Conservation (phyloP, 2,888 invertebrate genomes). For the Eudemis profundana region DNA sequence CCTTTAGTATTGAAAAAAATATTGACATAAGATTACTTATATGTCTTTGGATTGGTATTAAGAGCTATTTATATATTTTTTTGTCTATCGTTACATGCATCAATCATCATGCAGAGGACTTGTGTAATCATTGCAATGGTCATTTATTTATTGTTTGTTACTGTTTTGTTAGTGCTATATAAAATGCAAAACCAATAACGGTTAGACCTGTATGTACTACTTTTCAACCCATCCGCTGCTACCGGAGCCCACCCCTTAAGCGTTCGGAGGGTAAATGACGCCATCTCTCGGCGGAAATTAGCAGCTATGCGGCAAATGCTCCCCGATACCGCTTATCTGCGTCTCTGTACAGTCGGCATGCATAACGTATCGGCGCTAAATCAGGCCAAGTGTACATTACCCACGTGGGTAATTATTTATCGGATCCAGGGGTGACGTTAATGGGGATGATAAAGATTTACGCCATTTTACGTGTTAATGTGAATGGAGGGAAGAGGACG, state of each 20-base stretch:
- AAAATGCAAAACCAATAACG: background rate
- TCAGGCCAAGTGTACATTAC: slow-evolving; percentile 18
- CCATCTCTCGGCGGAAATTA: slow-evolving; percentile 75
- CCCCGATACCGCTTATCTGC: slow-evolving; percentile 72
- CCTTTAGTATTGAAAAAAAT: too few species aligned
- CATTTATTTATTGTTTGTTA: too few species aligned
- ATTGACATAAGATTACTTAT: too few species aligned
- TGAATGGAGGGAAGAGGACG: too few species aligned
- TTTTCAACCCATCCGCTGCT: slow-evolving; percentile 37
- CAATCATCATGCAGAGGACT: too few species aligned
- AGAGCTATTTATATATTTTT: too few species aligned
- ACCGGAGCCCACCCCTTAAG: slow-evolving; percentile 55
- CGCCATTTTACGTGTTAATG: too few species aligned
- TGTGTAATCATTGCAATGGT: too few species aligned
- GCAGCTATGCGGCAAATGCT: slow-evolving; percentile 73
- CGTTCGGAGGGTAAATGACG: slow-evolving; percentile 69
- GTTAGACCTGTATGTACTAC: background rate
- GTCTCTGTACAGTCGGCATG: slow-evolving; percentile 54
- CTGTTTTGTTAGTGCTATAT: background rate
- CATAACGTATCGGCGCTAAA: slow-evolving; percentile 17
- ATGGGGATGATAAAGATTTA: too few species aligned
- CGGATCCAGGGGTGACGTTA: background rate
- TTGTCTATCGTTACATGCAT: too few species aligned
- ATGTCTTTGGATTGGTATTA: too few species aligned
- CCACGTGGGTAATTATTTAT: background rate